Percentiles rank a stretch among this genome's conserved stretches.
These are phyloP conservation scores for Nibea coibor DNA, from an alignment of 2,113 vertebrate species.

Conservation along the genomic window DNA sequence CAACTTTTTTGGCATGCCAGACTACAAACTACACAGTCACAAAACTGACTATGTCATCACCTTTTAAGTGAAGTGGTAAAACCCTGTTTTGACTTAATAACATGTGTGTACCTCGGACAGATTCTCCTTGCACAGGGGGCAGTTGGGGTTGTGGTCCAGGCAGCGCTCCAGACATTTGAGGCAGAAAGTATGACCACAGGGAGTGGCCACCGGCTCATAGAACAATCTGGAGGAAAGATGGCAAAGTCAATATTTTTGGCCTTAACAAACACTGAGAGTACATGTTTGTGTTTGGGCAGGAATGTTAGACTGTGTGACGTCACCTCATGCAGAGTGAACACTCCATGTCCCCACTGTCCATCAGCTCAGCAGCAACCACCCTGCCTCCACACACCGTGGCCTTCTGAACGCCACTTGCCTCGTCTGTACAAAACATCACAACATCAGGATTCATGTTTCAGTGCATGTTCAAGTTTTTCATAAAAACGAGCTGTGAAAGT, in stretches of 20 bases:
- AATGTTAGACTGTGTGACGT: background rate
- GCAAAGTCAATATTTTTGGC: background rate
- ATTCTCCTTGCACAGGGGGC: conserved; percentile 94
- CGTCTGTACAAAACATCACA: conserved; percentile 73
- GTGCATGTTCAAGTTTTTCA: background rate
- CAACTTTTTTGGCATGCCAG: no score
- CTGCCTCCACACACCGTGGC: conserved; percentile 30
- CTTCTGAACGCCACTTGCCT: conserved; percentile 53
- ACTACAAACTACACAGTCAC: no score
- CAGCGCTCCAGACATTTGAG: conserved; percentile 95
- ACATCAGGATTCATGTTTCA: background rate
- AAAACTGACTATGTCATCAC: background rate
- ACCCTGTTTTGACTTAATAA: background rate
- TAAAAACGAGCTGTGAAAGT: background rate
- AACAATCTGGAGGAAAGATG: conserved; percentile 85
- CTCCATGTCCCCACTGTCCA: conserved; percentile 92
- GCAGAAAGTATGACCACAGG: conserved; percentile 95
- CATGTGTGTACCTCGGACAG: conserved; percentile 86
- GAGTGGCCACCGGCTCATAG: conserved; percentile 93
- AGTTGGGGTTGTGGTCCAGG: conserved; percentile 92
- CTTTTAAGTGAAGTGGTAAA: background rate
- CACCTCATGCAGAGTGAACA: conserved; percentile 97
- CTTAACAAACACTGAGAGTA: background rate
- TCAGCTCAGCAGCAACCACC: conserved; percentile 79
- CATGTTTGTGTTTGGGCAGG: background rate